Base-by-base conservation (phyloP, 2,797 vertebrate genomes). In the Anableps anableps region DNA sequence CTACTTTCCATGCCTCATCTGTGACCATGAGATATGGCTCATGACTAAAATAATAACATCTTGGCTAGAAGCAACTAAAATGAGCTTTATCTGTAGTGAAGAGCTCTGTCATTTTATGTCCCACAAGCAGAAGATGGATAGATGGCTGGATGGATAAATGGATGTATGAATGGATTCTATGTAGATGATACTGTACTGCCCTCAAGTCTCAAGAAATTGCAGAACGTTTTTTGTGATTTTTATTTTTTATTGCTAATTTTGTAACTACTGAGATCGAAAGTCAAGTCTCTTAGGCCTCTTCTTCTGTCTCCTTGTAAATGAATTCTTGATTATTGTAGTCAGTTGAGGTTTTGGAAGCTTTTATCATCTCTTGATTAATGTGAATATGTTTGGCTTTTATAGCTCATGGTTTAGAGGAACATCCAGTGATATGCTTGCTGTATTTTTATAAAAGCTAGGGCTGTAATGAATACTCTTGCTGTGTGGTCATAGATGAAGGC, bases 361-460 rank as follows among this genome's bases (percentile, higher is more conserved):
- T 82, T 78, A 77, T 81, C 64, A 83, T 51, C 38, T 21, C 43
- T 73, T 64, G 70, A 76, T 62, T 74, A 62, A 36, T n/a, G 34
- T 11, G 26, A 77, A 68, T 79, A 41, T 80, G 4, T 62, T 51
- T 73, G 70, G 78, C 74, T 80, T 85, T 76, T 66, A 45, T 45
- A 17, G 68, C 43, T 45, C n/a, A 10, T 8, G 43, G 68, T 45
- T 70, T n/a, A 45, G 14, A 70, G 41, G 26, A 43, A 26, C 38
- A 43, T 70, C 66, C 13, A 43, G 23, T 38, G 10, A 70, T n/a
- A n/a, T 4, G 9, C 23, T 43, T 70, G n/a, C 16, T 70, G n/a
- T 58, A 26, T 41, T 70, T 70, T 29, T 31, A 5, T 62, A 19
- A 29, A 45, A 71, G 5, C 10, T 45, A 6, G 11, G 41, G 23